Conservation (phyloP, 92 coral and sea anemone species). For the Porites cylindrica region DNA sequence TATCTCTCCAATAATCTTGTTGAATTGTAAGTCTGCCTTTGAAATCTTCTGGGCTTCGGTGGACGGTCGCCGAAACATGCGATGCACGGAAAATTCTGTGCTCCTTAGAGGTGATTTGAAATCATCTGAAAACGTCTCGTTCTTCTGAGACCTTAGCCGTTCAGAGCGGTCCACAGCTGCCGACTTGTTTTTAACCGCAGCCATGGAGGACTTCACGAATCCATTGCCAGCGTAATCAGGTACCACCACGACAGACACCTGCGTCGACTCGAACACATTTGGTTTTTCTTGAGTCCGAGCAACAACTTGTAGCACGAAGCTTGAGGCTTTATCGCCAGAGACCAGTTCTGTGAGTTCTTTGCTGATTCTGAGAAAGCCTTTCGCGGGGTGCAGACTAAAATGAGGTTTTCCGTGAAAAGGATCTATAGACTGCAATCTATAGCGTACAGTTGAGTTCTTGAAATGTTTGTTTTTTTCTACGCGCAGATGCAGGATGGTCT, state of each 20-base stretch:
- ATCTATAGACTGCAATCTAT: slow-evolving; percentile 54
- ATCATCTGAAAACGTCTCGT: not conserved
- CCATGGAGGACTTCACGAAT: slow-evolving; percentile 82
- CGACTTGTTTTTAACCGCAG: slow-evolving; percentile 67
- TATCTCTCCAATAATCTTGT: slow-evolving; percentile 77
- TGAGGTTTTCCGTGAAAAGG: slow-evolving; percentile 14
- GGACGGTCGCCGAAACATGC: slow-evolving; percentile 92
- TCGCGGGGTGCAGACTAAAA: slow-evolving; percentile 44
- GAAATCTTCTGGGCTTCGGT: slow-evolving; percentile 87
- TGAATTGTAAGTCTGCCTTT: slow-evolving; percentile 86
- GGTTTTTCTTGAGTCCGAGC: slow-evolving; percentile 60
- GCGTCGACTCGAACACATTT: slow-evolving; percentile 60
- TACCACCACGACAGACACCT: slow-evolving; percentile 80
- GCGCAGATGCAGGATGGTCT: slow-evolving; percentile 68
- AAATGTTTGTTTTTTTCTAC: slow-evolving; percentile 44
- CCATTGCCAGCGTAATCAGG: slow-evolving; percentile 87
- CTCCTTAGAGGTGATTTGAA: slow-evolving; percentile 36
- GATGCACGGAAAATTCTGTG: slow-evolving; percentile 87
- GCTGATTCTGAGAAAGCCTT: slow-evolving; percentile 57
- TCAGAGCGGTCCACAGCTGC: slow-evolving; percentile 28
- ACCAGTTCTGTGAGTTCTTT: slow-evolving; percentile 39
- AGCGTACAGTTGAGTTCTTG: slow-evolving; percentile 46
- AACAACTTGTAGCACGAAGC: slow-evolving; percentile 54
- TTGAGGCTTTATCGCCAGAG: slow-evolving; percentile 27
- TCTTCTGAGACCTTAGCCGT: slow-evolving; percentile 29